Evolutionary conservation across 2,888 invertebrate genomes (phyloP).

Genomic region (Cosmorhoe ocellata): DNA sequence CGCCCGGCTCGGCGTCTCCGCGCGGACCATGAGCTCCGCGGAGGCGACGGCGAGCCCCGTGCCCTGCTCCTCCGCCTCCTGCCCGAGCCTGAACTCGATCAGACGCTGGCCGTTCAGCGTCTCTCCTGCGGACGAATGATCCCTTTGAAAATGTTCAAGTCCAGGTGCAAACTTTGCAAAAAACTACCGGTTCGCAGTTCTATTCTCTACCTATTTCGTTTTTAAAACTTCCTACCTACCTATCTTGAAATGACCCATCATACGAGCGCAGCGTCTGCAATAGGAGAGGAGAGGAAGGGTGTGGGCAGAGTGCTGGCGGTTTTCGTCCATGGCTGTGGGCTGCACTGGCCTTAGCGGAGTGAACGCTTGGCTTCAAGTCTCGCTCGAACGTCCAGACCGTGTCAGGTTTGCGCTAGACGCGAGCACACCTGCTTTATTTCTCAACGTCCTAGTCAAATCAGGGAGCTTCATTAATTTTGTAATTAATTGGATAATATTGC

Average conservation of each 20-base stretch:
- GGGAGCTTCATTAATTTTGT: background rate
- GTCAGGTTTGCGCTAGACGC: slow-evolving; percentile 58
- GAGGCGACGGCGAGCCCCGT: slow-evolving; percentile 88
- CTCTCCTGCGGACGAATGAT: slow-evolving; percentile 83
- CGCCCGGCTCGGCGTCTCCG: slow-evolving; percentile 55
- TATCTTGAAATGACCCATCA: slow-evolving; percentile 64
- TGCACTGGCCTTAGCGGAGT: slow-evolving; percentile 59
- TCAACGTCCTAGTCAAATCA: slow-evolving; percentile 13
- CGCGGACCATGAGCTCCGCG: slow-evolving; percentile 89
- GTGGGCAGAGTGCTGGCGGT: slow-evolving; percentile 57
- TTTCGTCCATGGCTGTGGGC: slow-evolving; percentile 73
- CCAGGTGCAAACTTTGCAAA: background rate
- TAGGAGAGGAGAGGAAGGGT: slow-evolving; percentile 24
- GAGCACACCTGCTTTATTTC: slow-evolving; percentile 48
- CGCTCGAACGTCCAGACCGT: slow-evolving; percentile 45
- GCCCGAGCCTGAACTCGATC: slow-evolving; percentile 91
- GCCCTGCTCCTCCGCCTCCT: slow-evolving; percentile 77
- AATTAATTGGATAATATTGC: slow-evolving; percentile 32
- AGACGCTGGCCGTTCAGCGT: slow-evolving; percentile 92
- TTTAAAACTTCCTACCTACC: background rate
- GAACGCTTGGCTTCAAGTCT: slow-evolving; percentile 37
- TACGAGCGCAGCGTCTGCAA: slow-evolving; percentile 44
- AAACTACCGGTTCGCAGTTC: background rate
- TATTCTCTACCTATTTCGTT: background rate
- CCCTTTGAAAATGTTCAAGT: background rate